Percentiles rank a stretch among this genome's conserved stretches.
Evolutionary conservation across 2,797 vertebrate genomes (phyloP).

Genomic region (Coccyzus lansbergi): DNA sequence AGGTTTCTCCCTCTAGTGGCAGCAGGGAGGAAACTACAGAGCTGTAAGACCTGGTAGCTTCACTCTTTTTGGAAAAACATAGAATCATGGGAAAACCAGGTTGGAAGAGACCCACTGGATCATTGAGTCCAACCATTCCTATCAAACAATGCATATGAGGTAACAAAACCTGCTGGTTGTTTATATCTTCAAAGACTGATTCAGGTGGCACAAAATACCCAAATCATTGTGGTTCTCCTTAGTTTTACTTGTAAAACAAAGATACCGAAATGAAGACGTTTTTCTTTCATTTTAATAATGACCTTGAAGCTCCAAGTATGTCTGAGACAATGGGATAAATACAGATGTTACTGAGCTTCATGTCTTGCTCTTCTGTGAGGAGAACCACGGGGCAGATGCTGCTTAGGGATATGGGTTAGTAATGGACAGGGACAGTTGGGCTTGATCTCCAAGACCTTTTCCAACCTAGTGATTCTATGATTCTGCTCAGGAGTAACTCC

Average conservation of each 20-base stretch:
- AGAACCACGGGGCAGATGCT: fast-evolving
- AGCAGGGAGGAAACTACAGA: background rate
- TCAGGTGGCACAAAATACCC: background rate
- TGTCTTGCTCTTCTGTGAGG: background rate
- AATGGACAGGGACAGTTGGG: no score
- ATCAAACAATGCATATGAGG: no score
- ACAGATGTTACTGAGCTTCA: background rate
- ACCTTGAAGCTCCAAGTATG: background rate
- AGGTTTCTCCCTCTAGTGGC: constrained; percentile 64
- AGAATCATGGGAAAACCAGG: no score
- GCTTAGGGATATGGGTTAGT: no score
- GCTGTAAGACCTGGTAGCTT: background rate
- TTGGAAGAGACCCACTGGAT: no score
- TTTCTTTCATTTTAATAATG: background rate
- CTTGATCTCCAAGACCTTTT: no score
- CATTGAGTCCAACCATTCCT: no score
- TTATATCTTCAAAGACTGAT: background rate
- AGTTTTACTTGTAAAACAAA: background rate
- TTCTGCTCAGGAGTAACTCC: background rate
- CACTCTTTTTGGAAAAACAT: background rate
- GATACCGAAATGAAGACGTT: background rate
- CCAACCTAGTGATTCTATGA: no score
- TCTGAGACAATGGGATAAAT: background rate
- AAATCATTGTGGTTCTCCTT: background rate
- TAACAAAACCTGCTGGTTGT: background rate